Evolutionary conservation across 2,888 invertebrate species (phyloP), one percentile per base, ranked within the genome.

Genomic region (Cyrtodaria siliqua): DNA sequence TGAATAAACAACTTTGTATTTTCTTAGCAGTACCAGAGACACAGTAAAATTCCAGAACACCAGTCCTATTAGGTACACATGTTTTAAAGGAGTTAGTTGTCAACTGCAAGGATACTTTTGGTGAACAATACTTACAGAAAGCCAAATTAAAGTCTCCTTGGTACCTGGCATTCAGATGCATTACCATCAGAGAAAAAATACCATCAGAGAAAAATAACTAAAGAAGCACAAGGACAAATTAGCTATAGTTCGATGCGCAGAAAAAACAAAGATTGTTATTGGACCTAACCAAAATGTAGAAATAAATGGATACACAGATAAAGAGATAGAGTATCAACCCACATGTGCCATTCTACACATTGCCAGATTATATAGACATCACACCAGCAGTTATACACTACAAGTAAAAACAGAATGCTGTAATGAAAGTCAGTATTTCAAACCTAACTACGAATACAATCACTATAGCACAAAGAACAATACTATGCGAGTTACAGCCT

Each of bases 401-500:
- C 26, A 24, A 20, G 1, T 57, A 38, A 24, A 20, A 23, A 26
- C 23, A 49, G 4, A 56, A 47, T n/a, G 18, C 6, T 9, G 47
- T 24, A n/a, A 29, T 66, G 2, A 44, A 20, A 23, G 56, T 66
- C 4, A 66, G 44, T 27, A 4, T 66, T n/a, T 66, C 64, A 18
- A 56, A 66, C 20, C 23, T 56, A 12, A 66, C 64, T 26, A 66
- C 64, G 0, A 44, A 55, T 47, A 66, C 55, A 27, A 33, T 66
- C 2, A 18, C 44, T 2, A 56, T 66, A n/a, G 18, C 44, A 44
- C 64, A 55, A 20, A 55, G 29, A 27, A 27, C 64, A 3, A 44
- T 66, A 2, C 6, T 66, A 14, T 53, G 53, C 23, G 64, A 66
- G 20, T 27, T 66, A 12, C 64, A 66, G 33, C 64, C 64, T 47